phyloP scores from a whole-genome alignment of 2,113 vertebrate genomes.

The Orcinus orca region DNA sequence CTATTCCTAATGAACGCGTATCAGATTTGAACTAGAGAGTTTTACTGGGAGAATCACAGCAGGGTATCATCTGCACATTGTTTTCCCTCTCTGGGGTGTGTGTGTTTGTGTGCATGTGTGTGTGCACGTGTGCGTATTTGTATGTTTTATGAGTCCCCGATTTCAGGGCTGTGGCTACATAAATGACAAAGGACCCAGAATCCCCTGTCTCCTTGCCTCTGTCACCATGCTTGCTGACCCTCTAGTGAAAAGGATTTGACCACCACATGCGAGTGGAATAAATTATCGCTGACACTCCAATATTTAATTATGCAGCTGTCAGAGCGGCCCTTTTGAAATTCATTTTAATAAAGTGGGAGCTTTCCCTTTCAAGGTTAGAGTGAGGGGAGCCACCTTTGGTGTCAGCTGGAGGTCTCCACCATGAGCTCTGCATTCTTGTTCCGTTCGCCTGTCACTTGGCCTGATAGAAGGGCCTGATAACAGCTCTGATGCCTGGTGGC shows the following conservation, averaged over 20 bases:
- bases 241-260: conserved; percentile 89
- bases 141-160: conserved; percentile 61
- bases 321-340: conserved; percentile 97
- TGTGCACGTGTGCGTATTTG: neutral
- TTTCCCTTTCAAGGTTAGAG: conserved; percentile 97
- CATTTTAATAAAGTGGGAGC: conserved; percentile 99
- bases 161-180: conserved; percentile 42
- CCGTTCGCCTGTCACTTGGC: conserved; percentile 88
- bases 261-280: conserved; percentile 95
- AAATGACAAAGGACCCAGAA: conserved; percentile 76
- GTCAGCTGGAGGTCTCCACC: conserved; percentile 92
- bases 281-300: conserved; percentile 99
- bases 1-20: neutral
- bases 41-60: neutral
- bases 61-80: neutral
- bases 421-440: conserved; percentile 85
- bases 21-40: neutral
- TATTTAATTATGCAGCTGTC: conserved; percentile 99
- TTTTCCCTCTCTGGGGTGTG: neutral
- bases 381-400: conserved; percentile 96
- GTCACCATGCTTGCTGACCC: conserved; percentile 87
- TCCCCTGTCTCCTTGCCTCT: conserved; percentile 85
- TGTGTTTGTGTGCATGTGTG: neutral
- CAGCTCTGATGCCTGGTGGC: conserved; percentile 79
- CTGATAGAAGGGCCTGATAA: conserved; percentile 91